Base-by-base conservation (phyloP, 2,797 vertebrate genomes). In the Perodicticus potto region DNA sequence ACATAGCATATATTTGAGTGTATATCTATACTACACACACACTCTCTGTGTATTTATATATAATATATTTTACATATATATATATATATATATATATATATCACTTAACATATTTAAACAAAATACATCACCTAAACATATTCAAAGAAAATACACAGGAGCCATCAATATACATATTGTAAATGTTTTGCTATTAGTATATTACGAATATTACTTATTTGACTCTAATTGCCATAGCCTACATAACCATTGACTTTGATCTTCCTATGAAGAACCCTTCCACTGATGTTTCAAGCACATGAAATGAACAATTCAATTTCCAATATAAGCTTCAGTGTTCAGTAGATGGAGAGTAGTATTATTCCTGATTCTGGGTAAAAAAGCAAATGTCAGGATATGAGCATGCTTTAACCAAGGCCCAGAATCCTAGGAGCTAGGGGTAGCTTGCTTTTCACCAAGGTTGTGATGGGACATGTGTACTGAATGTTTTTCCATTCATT, bases 71-170 rank as follows among this genome's bases (percentile, higher is more conserved):
- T 34, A 25, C 3, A 14, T 22, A 22, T 19, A 32, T 34, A 17
- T 10, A 5, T 59, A 70, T 34, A 55, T 34, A 25, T 6, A 14
- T 22, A 22, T 19, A 32, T 34, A 17, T 10, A 5, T 59, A 70
- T 65, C 9, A 85, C 61, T 22, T 40, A 76, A 76, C 94, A 70
- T 67, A 19, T 55, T 78, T 20, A 34, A 77, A 77, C 19, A 53
- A 78, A 78, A 67, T n/a, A 67, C 34, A 74, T 65, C 6, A 84
- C 55, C 16, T 34, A 3, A 78, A 78, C 92, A 70, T 61, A 76
- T 96, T 97, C 67, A 65, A 94, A 94, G 78, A 94, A 97, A 95
- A 93, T 34, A 7, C 40, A 32, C 2, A 63, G 4, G 69, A 65
- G 4, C 40, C 87, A 93, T 91, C 85, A 91, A 94, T 70, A 5